A percentile compares a stretch with the other conserved stretches of the same genome.
phyloP scores from a whole-genome alignment of 2,113 vertebrate species.

The Smithornis capensis region DNA sequence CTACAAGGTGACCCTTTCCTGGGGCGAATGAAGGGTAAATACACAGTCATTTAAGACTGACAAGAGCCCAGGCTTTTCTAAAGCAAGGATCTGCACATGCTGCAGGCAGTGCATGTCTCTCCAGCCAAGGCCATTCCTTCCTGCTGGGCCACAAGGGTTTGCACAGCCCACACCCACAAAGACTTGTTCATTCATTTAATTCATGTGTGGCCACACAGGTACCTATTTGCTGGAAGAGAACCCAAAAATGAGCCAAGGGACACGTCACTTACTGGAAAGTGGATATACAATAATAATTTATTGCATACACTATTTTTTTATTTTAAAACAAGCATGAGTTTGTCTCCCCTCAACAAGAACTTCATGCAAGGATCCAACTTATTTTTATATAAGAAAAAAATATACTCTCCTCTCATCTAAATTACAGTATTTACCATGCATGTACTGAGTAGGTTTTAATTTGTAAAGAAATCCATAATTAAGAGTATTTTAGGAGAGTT shows the following conservation, averaged over 20 bases:
- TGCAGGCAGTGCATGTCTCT: background rate
- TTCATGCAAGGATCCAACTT: background rate
- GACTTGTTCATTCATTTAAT: background rate
- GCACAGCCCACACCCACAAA: background rate
- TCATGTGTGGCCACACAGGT: rapidly evolving
- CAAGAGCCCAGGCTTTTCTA: rapidly evolving
- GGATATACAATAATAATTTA: background rate
- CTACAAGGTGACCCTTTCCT: background rate
- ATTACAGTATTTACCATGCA: background rate
- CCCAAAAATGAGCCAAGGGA: background rate
- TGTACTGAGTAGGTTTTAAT: background rate
- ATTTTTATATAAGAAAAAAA: background rate
- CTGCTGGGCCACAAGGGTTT: background rate
- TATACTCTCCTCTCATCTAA: background rate
- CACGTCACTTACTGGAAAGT: background rate
- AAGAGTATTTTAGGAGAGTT: background rate
- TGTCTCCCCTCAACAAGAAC: background rate
- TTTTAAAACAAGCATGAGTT: background rate
- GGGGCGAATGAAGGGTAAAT: rapidly evolving
- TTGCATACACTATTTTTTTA: background rate
- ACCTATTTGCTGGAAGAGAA: background rate
- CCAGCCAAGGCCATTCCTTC: background rate
- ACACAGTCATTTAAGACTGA: background rate
- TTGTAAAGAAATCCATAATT: background rate
- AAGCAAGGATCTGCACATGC: background rate